These are phyloP conservation scores for Caenorhabditis tropicalis DNA, from an alignment of 1,140 invertebrate species.

Conservation along the genomic window DNA sequence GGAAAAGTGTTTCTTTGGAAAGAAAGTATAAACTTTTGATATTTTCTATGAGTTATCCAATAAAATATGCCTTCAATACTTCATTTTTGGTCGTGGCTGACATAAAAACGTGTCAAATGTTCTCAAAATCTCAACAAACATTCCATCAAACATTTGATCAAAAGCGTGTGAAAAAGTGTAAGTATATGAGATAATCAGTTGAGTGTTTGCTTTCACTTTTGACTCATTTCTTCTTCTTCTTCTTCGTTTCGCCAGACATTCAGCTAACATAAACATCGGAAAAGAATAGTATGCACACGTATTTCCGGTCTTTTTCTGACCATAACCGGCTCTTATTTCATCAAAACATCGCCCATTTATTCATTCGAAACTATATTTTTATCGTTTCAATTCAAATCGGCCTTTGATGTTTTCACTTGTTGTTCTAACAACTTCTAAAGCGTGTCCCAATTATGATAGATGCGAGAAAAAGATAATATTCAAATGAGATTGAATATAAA, in stretches of 20 bases:
- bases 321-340: conserved; percentile 3
- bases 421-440: conserved; percentile 16
- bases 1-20: no score
- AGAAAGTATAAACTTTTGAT: no score
- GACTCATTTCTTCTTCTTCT: background rate
- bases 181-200: conserved; percentile 18
- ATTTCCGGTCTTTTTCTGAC: conserved; percentile 37
- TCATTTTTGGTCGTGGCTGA: background rate
- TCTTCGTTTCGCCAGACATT: no score
- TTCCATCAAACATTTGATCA: background rate
- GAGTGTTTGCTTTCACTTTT: conserved; percentile 24
- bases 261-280: background rate
- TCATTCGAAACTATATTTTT: background rate
- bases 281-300: background rate
- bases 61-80: no score
- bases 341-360: background rate
- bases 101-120: background rate
- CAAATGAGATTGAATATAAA: conserved; percentile 42
- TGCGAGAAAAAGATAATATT: conserved; percentile 16
- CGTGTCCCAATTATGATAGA: conserved; percentile 6
- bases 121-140: conserved; percentile 1
- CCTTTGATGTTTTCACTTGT: conserved; percentile 38
- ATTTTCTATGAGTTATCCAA: no score
- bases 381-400: background rate
- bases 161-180: background rate